These are phyloP conservation scores for Caenorhabditis japonica DNA, from an alignment of 2,888 invertebrate species.

Conservation along the genomic window DNA sequence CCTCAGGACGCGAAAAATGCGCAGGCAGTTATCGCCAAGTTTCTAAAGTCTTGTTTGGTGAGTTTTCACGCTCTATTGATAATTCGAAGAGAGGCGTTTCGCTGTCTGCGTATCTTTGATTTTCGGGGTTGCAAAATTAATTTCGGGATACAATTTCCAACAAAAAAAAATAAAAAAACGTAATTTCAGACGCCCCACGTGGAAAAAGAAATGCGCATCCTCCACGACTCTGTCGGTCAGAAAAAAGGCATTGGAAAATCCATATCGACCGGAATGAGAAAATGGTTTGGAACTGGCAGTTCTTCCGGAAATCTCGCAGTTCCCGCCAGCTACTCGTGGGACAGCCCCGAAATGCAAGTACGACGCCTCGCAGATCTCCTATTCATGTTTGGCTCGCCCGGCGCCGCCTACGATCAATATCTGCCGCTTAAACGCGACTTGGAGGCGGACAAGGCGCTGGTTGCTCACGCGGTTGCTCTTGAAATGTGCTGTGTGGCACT, in stretches of 20 bases:
- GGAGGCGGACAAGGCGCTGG: constrained; percentile 95
- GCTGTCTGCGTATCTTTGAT: no score
- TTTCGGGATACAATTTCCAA: no score
- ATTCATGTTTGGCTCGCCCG: constrained; percentile 85
- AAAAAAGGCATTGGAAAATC: constrained; percentile 49
- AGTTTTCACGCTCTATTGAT: no score
- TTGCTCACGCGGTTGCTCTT: constrained; percentile 90
- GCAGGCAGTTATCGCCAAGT: constrained; percentile 26
- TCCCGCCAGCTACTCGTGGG: constrained; percentile 78
- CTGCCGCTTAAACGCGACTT: constrained; percentile 95
- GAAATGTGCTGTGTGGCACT: constrained; percentile 73
- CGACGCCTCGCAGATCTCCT: constrained; percentile 93
- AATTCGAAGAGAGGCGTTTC: no score
- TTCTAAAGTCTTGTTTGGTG: constrained; percentile 35
- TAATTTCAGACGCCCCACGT: constrained; percentile 85
- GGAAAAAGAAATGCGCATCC: constrained; percentile 87
- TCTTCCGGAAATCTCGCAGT: constrained; percentile 30
- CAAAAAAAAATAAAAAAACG: no score
- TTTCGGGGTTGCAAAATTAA: no score
- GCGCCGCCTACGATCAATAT: constrained; percentile 84
- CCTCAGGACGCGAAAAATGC: constrained; percentile 31
- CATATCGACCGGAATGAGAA: constrained; percentile 51
- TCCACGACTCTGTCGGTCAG: constrained; percentile 83
- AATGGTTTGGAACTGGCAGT: constrained; percentile 55
- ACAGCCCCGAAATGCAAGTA: constrained; percentile 88